Percentiles rank a stretch among this genome's conserved stretches.
Conservation (phyloP, 1,140 invertebrate genomes). For the Penaeus chinensis region DNA sequence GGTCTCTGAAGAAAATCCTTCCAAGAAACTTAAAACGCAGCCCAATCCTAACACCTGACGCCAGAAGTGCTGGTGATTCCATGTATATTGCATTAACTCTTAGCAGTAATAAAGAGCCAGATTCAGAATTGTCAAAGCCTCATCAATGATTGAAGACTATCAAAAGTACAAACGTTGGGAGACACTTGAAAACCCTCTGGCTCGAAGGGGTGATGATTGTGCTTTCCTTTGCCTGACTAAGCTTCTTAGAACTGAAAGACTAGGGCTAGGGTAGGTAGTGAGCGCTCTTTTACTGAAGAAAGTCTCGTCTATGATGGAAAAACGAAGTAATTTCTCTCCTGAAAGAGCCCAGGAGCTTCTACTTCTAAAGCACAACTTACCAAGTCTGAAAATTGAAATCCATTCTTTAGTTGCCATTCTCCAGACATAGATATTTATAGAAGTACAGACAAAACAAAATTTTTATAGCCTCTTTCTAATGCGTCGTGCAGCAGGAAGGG, state of each 20-base stretch:
- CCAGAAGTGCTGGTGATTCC: background rate
- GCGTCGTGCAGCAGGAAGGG: too few relatives aligned
- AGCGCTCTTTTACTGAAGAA: background rate
- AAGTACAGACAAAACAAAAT: too few relatives aligned
- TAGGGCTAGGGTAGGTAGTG: background rate
- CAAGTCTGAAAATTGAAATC: background rate
- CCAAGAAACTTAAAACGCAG: background rate
- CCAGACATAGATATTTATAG: too few relatives aligned
- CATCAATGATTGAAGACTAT: slow-evolving; percentile 3
- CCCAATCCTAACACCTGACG: background rate
- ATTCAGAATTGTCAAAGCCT: background rate
- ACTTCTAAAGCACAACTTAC: background rate
- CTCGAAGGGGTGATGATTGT: background rate
- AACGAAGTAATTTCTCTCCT: background rate
- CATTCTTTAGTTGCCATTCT: background rate
- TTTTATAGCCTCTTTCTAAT: too few relatives aligned
- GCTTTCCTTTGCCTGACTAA: background rate
- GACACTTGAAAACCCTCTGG: background rate
- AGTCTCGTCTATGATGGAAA: background rate
- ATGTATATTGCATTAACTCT: background rate
- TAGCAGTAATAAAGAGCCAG: background rate
- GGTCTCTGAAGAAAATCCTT: background rate
- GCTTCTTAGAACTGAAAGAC: background rate
- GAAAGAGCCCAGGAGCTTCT: background rate
- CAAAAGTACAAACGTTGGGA: background rate